These are phyloP conservation scores for Orthosia incerta DNA, from an alignment of 2,888 invertebrate genomes.

Conservation along the genomic window DNA sequence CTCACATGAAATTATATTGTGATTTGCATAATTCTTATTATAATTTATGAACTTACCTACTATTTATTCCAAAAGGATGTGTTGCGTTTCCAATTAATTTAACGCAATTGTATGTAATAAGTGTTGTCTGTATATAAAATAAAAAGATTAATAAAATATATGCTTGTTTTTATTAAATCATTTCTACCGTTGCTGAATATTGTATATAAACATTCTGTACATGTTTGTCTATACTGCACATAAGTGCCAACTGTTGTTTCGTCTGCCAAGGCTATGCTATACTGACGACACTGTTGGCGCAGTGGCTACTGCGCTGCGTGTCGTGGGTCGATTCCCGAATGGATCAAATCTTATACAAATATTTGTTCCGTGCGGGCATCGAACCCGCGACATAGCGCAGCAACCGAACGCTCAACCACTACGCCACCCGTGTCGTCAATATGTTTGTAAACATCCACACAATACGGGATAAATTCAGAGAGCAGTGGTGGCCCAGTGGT, in stretches of 20 bases:
- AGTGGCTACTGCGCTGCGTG: no score
- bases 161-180: constrained; percentile 5
- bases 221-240: not conserved
- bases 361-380: no score
- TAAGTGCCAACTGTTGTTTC: not conserved
- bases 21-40: constrained; percentile 66
- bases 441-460: no score
- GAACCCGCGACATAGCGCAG: no score
- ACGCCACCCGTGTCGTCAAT: no score
- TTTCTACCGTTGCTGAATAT: not conserved
- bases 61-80: constrained; percentile 53
- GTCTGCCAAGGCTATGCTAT: not conserved
- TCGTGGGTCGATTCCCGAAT: no score
- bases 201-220: not conserved
- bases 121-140: constrained; percentile 63
- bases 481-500: no score
- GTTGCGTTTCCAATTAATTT: constrained; percentile 57
- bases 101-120: constrained; percentile 51
- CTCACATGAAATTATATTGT: constrained; percentile 62
- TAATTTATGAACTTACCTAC: constrained; percentile 53
- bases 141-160: constrained; percentile 60
- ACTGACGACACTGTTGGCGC: not conserved
- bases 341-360: no score
- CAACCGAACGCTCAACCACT: no score
- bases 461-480: no score